These are phyloP conservation scores for Dusona sp. DNA, from an alignment of 2,888 invertebrate species.

Conservation along the genomic window DNA sequence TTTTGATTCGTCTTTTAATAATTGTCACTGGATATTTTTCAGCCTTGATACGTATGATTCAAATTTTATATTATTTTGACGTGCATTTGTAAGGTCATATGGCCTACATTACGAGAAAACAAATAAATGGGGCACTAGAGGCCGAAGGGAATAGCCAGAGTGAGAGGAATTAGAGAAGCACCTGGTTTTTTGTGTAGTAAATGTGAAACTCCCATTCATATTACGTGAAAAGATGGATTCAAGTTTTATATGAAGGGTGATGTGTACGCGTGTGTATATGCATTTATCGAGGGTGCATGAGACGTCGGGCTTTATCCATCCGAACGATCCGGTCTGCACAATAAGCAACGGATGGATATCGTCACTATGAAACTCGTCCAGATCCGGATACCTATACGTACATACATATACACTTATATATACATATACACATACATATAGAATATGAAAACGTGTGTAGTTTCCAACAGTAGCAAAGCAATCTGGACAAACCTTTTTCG, in stretches of 20 bases:
- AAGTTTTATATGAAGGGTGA: slow-evolving; percentile 15
- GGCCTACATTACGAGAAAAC: slow-evolving; percentile 7
- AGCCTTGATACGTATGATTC: background rate
- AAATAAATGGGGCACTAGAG: background rate
- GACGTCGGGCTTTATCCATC: slow-evolving; percentile 48
- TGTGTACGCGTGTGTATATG: slow-evolving; percentile 26
- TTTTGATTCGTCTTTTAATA: background rate
- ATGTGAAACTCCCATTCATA: slow-evolving; percentile 39
- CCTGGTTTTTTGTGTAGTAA: slow-evolving; percentile 48
- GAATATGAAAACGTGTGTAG: slow-evolving; percentile 18
- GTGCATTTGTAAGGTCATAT: background rate
- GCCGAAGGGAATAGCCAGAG: background rate
- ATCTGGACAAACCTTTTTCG: slow-evolving; percentile 67
- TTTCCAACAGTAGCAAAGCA: slow-evolving; percentile 43
- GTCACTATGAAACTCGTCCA: slow-evolving; percentile 53
- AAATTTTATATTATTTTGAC: slow-evolving; percentile 31
- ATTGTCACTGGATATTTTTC: background rate
- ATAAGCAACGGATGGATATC: slow-evolving; percentile 44
- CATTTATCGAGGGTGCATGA: slow-evolving; percentile 10
- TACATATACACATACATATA: background rate
- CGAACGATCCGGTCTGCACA: slow-evolving; percentile 51
- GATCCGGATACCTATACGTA: background rate
- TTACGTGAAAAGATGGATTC: slow-evolving; percentile 51
- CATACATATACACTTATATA: background rate
- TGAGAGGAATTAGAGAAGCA: slow-evolving; percentile 36